These are phyloP conservation scores for Scaptomyza reducta DNA, from an alignment of 2,888 invertebrate genomes.

Conservation along the genomic window DNA sequence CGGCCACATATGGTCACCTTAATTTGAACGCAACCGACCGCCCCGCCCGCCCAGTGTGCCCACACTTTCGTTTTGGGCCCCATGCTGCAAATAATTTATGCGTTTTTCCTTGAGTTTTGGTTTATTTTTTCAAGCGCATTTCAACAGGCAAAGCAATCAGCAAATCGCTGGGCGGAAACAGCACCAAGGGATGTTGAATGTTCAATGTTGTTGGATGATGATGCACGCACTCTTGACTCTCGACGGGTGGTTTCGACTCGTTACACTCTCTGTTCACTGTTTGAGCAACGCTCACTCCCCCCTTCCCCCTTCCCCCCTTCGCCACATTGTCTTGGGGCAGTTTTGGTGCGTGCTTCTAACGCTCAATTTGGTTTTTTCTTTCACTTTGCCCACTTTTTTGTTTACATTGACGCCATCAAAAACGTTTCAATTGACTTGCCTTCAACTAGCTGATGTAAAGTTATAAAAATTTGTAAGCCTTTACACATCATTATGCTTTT, in stretches of 20 bases:
- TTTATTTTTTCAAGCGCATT: slow-evolving; percentile 77
- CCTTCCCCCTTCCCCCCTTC: neutral
- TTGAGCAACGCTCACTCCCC: too few relatives aligned
- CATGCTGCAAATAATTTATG: slow-evolving; percentile 71
- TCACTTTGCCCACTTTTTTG: slow-evolving; percentile 39
- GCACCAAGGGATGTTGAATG: slow-evolving; percentile 57
- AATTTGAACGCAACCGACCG: slow-evolving; percentile 47
- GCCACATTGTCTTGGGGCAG: slow-evolving; percentile 26
- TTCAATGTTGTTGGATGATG: slow-evolving; percentile 38
- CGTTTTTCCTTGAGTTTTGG: slow-evolving; percentile 70
- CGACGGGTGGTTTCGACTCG: slow-evolving; percentile 58
- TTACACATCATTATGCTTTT: slow-evolving; percentile 10
- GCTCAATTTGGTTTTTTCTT: slow-evolving; percentile 23
- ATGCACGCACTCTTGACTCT: slow-evolving; percentile 26
- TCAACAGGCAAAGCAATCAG: slow-evolving; percentile 76
- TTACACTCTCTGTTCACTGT: neutral
- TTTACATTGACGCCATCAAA: slow-evolving; percentile 68
- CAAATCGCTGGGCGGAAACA: slow-evolving; percentile 67
- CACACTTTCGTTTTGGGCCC: slow-evolving; percentile 1
- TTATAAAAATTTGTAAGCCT: slow-evolving; percentile 6
- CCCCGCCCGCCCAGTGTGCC: neutral
- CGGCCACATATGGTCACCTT: slow-evolving; percentile 78
- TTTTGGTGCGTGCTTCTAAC: slow-evolving; percentile 49
- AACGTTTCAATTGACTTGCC: slow-evolving; percentile 53
- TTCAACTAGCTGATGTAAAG: slow-evolving; percentile 25